Conservation (phyloP, 2,888 invertebrate genomes). For the Unio delphinus region DNA sequence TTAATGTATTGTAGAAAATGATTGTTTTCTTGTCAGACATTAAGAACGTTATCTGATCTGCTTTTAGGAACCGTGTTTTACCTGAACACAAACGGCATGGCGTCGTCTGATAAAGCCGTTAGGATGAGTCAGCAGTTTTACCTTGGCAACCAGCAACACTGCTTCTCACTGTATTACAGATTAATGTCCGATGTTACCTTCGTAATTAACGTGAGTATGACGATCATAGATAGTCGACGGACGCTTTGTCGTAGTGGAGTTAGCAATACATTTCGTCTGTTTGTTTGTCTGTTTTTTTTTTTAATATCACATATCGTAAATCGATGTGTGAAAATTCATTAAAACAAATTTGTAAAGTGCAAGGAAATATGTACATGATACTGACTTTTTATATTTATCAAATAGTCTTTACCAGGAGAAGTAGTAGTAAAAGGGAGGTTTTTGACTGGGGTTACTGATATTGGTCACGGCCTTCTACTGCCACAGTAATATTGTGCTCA, state of each 20-base stretch:
- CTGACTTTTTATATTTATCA: too few species aligned
- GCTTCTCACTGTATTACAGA: slow-evolving; percentile 53
- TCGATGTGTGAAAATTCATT: too few species aligned
- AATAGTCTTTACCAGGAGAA: too few species aligned
- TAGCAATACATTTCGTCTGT: neutral
- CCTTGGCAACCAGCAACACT: slow-evolving; percentile 33
- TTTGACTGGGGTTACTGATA: too few species aligned
- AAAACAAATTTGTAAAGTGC: too few species aligned
- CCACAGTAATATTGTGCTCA: too few species aligned
- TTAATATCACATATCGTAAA: too few species aligned
- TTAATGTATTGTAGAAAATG: too few species aligned
- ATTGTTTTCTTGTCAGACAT: neutral
- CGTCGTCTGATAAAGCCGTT: slow-evolving; percentile 29
- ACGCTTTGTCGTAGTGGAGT: slow-evolving; percentile 1
- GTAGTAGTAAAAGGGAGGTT: too few species aligned
- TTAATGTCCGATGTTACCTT: slow-evolving; percentile 45
- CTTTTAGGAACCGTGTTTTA: slow-evolving; percentile 52
- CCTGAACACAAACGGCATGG: slow-evolving; percentile 36
- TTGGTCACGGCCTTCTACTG: too few species aligned
- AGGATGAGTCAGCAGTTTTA: slow-evolving; percentile 45
- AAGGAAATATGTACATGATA: too few species aligned
- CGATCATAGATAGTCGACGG: slow-evolving; percentile 1
- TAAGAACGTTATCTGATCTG: neutral
- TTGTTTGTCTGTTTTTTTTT: too few species aligned
- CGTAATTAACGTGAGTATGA: slow-evolving; percentile 24